Base-by-base conservation (phyloP, 2,113 vertebrate species). In the Otis tarda region DNA sequence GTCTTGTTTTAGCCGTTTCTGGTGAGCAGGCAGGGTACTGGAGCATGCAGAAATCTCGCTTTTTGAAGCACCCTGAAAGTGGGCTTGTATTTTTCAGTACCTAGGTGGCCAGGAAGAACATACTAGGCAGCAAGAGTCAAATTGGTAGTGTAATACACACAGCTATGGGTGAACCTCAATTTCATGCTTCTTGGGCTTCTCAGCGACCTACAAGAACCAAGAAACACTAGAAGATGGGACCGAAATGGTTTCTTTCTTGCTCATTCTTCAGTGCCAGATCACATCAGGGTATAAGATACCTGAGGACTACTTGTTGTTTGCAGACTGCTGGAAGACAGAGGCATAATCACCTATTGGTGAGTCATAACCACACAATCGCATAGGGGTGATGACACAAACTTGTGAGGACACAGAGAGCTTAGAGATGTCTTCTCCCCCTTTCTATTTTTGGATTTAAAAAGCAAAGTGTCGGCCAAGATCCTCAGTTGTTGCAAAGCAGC, bases 231-330 rank as follows among this genome's bases (percentile, higher is more conserved):
- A 41, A 74, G 45, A 91, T 61, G 30, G 55, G 24, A 82, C 67
- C 12, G 27, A 89, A 95, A 84, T 57, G 79, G 69, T 69, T 67
- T 88, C 78, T 79, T 45, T 77, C 85, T 78, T 78, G 68, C 33
- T 96, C n/a, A 35, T 94, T 83, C 83, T 71, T 92, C 76, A 74
- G 69, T 91, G 86, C 89, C 83, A 87, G 80, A 92, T 92, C 88
- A 86, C 77, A 89, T 87, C 61, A 76, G 80, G 60, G 27, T 77
- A 8, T 50, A 37, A 78, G 64, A 84, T 43, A 89, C 60, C 47
- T 49, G 90, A 86, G 60, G 79, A 90, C 39, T 79, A 16, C 53
- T 75, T 78, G 9, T 57, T 78, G 87, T 90, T 94, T 93, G 80
- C 83, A 82, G 76, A 37, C 68, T 75, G 76, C 33, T 93, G 56